phyloP scores from a whole-genome alignment of 2,797 vertebrate genomes.

The Euthynnus affinis region DNA sequence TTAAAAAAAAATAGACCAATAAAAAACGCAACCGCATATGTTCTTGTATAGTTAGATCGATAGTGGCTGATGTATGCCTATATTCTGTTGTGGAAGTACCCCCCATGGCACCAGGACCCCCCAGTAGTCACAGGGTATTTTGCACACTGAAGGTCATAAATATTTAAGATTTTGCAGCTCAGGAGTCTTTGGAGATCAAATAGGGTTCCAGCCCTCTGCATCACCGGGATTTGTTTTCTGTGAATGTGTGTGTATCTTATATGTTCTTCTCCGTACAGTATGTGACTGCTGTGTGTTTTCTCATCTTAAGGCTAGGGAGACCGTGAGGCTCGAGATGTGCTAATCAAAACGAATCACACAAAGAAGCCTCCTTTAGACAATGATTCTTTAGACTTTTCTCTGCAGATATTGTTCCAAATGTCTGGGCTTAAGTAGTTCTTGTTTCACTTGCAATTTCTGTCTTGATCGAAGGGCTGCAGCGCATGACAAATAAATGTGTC shows the following conservation, averaged over 20 bases:
- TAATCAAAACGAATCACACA: conserved; percentile 27
- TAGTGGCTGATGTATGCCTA: too few relatives aligned
- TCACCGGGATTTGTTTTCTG: conserved; percentile 26
- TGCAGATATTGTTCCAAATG: neutral
- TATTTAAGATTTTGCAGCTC: conserved; percentile 67
- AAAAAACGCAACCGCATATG: too few relatives aligned
- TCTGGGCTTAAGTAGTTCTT: neutral
- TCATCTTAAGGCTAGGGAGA: conserved; percentile 6
- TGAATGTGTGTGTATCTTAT: neutral
- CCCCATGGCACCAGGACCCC: too few relatives aligned
- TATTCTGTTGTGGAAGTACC: too few relatives aligned
- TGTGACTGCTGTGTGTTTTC: neutral
- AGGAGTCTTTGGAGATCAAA: conserved; percentile 58
- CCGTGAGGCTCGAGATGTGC: conserved; percentile 7
- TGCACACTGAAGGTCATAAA: conserved; percentile 44
- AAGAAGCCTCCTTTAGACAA: conserved; percentile 6
- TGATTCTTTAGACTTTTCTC: neutral
- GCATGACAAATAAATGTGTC: conserved; percentile 49
- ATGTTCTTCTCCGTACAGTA: neutral
- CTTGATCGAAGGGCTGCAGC: conserved; percentile 37
- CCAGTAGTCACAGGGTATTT: too few relatives aligned
- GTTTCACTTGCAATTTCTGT: conserved; percentile 24
- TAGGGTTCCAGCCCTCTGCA: conserved; percentile 43
- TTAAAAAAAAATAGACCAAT: too few relatives aligned
- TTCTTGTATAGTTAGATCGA: too few relatives aligned